A percentile compares a stretch with the other conserved stretches of the same genome.
Conservation (phyloP, 2,797 vertebrate species). For the Catharus ustulatus region DNA sequence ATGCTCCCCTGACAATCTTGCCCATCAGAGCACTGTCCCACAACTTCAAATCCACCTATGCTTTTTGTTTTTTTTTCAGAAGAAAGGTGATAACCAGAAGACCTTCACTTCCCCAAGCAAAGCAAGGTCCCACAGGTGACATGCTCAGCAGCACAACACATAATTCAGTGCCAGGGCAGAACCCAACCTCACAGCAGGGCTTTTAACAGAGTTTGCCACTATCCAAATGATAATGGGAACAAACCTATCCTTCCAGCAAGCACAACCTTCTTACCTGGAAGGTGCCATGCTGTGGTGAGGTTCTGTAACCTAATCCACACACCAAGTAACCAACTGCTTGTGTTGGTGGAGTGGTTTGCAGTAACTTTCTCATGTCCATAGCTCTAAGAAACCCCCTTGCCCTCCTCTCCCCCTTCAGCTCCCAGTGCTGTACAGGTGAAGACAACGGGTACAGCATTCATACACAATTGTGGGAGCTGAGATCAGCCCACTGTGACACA, state of each 20-base stretch:
- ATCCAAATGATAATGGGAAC: background rate
- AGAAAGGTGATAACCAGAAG: background rate
- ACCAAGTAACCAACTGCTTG: background rate
- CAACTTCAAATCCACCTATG: background rate
- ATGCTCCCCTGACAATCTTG: background rate
- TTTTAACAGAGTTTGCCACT: background rate
- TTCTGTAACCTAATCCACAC: background rate
- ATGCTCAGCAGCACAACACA: background rate
- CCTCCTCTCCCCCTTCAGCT: background rate
- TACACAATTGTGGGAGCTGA: fast-evolving
- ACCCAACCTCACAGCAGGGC: background rate
- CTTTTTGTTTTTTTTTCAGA: background rate
- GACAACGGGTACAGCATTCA: background rate
- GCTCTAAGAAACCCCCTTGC: background rate
- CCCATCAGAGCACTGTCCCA: background rate
- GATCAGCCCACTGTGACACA: background rate
- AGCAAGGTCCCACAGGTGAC: background rate
- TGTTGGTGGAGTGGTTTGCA: background rate
- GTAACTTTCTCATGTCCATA: background rate
- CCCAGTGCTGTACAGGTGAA: fast-evolving
- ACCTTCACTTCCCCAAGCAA: background rate
- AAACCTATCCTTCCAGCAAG: background rate
- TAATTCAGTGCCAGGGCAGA: background rate
- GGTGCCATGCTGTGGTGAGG: fast-evolving
- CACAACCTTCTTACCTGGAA: background rate